Percentiles rank a stretch among this genome's conserved stretches.
phyloP scores from a whole-genome alignment of 2,113 vertebrate genomes.

The Collichthys lucidus region DNA sequence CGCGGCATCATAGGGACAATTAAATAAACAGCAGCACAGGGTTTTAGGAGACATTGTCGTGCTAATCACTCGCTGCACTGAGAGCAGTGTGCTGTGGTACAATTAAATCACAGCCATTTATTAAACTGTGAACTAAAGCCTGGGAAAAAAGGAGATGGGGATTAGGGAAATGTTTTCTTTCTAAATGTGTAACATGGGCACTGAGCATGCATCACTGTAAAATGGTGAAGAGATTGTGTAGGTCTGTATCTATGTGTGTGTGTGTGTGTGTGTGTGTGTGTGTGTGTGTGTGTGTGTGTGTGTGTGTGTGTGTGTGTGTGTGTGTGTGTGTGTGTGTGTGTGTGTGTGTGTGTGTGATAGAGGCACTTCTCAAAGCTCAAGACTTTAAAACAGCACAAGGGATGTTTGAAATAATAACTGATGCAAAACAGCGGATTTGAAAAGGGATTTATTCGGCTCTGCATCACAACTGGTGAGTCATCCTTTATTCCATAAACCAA shows the following conservation, averaged over 20 bases:
- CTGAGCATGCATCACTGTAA: conserved; percentile 43
- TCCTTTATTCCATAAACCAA: conserved; percentile 69
- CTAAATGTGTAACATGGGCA: conserved; percentile 59
- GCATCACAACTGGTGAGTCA: conserved; percentile 64
- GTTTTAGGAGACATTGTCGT: conserved; percentile 69
- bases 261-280: conserved; percentile 11
- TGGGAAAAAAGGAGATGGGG: conserved; percentile 39
- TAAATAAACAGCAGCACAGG: conserved; percentile 79
- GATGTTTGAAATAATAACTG: conserved; percentile 75
- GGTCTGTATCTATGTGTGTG: conserved; percentile 20
- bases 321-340: not conserved
- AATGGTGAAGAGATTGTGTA: conserved; percentile 30
- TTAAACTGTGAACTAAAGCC: conserved; percentile 70
- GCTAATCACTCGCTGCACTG: conserved; percentile 75
- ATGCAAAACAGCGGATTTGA: conserved; percentile 75
- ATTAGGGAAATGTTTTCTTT: conserved; percentile 63
- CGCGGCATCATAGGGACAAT: conserved; percentile 81
- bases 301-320: not conserved
- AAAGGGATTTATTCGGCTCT: conserved; percentile 76
- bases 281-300: conserved; percentile 1
- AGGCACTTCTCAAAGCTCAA: conserved; percentile 38
- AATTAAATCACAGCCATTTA: conserved; percentile 78
- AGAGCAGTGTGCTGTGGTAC: conserved; percentile 62
- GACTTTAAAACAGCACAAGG: conserved; percentile 57
- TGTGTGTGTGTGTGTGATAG: not conserved